Evolutionary conservation across 2,797 vertebrate species (phyloP), one percentile per base, ranked within the genome.

Genomic region (Enoplosus armatus): DNA sequence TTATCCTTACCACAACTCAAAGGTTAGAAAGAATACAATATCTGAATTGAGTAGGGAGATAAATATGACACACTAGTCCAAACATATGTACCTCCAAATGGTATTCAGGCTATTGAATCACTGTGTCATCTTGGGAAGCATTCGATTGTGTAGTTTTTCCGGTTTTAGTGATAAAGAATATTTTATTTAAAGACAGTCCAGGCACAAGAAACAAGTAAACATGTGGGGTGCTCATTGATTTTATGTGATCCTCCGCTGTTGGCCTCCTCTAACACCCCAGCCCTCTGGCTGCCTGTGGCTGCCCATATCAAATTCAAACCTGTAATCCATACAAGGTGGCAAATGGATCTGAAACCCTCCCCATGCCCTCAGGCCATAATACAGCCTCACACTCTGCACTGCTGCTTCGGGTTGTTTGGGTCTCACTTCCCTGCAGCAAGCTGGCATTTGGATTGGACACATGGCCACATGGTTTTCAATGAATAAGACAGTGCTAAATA

Each of bases 251-350:
- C 75, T 67, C 33, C 69, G 62, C 72, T 65, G 75, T n/a, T 64
- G 39, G 69, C 63, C 53, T 45, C 35, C 24, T 70, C 72, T 39
- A 56, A 35, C 63, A 16, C 45, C 43, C 45, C 48, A 50, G n/a
- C 75, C 53, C 61, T 39, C 66, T 24, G 22, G 45, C 74, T 76
- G 77, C 77, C 80, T 78, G 76, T 82, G 84, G 85, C 80, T 75
- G 71, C 56, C 77, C 66, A 68, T 85, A 85, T 85, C 76, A 71
- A 89, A 92, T 88, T 80, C 80, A 82, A 77, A 84, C 80, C 65
- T 87, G 77, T 88, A 91, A 90, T 92, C 90, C 91, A 77, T 82
- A 72, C 80, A 75, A 89, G 84, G 91, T 86, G 68, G 75, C 76
- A 72, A 72, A 85, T 55, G 85, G 81, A 85, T 83, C 81, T 65